Percentiles rank a stretch among this genome's conserved stretches.
phyloP scores from a whole-genome alignment of 2,888 invertebrate genomes.

The Eremobia ochroleuca region DNA sequence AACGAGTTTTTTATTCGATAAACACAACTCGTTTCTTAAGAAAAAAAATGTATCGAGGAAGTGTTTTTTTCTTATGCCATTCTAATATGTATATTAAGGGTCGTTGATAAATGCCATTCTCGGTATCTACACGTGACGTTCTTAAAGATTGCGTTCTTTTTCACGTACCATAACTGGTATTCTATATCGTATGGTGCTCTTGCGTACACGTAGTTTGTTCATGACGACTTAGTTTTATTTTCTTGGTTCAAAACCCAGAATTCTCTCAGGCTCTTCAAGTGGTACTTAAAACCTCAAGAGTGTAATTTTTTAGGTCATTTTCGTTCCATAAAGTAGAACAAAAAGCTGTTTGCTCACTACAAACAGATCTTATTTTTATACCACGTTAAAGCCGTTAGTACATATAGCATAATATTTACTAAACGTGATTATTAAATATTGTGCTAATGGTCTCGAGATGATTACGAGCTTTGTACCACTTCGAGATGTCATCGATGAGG shows the following conservation, averaged over 20 bases:
- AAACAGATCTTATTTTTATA: slow-evolving; percentile 32
- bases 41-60: slow-evolving; percentile 64
- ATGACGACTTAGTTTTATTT: slow-evolving; percentile 8
- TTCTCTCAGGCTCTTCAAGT: background rate
- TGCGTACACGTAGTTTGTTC: background rate
- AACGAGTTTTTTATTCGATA: slow-evolving; percentile 44
- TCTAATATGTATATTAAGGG: slow-evolving; percentile 59
- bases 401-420: slow-evolving; percentile 45
- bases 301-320: background rate
- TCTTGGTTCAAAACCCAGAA: background rate
- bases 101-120: slow-evolving; percentile 49
- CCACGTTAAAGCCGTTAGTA: slow-evolving; percentile 25
- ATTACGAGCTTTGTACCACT: slow-evolving; percentile 29
- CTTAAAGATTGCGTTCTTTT: slow-evolving; percentile 11
- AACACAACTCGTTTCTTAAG: slow-evolving; percentile 47
- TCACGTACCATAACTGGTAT: slow-evolving; percentile 24
- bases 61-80: slow-evolving; percentile 57
- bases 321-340: background rate
- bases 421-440: slow-evolving; percentile 42
- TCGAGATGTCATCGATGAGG: slow-evolving; percentile 35
- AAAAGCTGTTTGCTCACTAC: slow-evolving; percentile 32
- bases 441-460: slow-evolving; percentile 27
- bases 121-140: slow-evolving; percentile 29
- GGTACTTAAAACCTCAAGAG: background rate
- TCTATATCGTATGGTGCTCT: background rate